These are phyloP conservation scores for Philypnodon macrostomus DNA, from an alignment of 2,797 vertebrate species.

Conservation along the genomic window DNA sequence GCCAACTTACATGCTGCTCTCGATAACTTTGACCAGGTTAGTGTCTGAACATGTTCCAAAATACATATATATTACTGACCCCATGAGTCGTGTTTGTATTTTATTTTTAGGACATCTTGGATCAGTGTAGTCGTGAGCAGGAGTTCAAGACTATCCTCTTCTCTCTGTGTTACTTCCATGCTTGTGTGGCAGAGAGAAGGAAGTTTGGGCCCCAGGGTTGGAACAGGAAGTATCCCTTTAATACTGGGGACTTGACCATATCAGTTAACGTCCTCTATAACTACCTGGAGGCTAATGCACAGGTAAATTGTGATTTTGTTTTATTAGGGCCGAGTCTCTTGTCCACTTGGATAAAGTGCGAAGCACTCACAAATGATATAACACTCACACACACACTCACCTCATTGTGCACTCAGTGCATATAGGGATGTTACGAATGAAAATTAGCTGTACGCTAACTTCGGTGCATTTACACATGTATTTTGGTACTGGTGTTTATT, in stretches of 20 bases:
- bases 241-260: slow-evolving; percentile 77
- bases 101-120: slow-evolving; percentile 74
- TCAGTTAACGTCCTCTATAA: slow-evolving; percentile 78
- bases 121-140: slow-evolving; percentile 82
- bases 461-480: no score
- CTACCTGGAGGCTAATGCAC: slow-evolving; percentile 80
- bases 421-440: no score
- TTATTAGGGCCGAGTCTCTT: no score
- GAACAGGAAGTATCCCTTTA: slow-evolving; percentile 83
- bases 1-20: slow-evolving; percentile 78
- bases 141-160: slow-evolving; percentile 85
- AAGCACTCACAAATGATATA: no score
- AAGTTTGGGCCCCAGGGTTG: slow-evolving; percentile 82
- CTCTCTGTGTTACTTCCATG: slow-evolving; percentile 82
- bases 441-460: no score
- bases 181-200: slow-evolving; percentile 77
- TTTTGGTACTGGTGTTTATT: no score
- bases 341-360: no score
- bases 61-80: background rate
- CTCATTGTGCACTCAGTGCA: no score
- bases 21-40: slow-evolving; percentile 82
- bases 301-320: slow-evolving; percentile 54
- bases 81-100: background rate
- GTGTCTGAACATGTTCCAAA: background rate
- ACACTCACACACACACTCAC: no score